Evolutionary conservation across 30 jellyfish, hydroid and myxozoan species (phyloP).

Genomic region (Catostylus mosaicus): DNA sequence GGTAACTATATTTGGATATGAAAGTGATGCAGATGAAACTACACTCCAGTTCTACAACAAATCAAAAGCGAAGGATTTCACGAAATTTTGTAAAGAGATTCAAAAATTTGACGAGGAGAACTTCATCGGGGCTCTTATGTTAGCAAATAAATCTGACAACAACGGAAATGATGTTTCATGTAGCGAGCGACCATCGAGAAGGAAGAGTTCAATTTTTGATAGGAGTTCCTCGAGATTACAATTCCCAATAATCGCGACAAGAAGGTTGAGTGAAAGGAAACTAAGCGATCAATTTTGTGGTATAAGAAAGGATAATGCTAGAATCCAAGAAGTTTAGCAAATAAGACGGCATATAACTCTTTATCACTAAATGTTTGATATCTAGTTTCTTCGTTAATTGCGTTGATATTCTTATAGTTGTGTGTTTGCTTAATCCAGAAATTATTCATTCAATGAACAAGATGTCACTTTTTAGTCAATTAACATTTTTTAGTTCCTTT

Average conservation of each 20-base stretch:
- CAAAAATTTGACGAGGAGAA: conserved; percentile 42
- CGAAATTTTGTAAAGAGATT: conserved; percentile 44
- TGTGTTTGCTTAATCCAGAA: too few species aligned
- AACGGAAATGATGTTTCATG: neutral
- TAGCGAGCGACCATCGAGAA: neutral
- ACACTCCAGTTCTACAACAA: conserved; percentile 21
- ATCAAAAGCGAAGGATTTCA: conserved; percentile 35
- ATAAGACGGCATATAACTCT: too few species aligned
- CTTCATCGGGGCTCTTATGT: neutral
- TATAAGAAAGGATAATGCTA: neutral
- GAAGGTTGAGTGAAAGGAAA: conserved; percentile 8
- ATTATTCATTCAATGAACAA: too few species aligned
- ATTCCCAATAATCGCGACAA: neutral
- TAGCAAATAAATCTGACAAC: conserved; percentile 1
- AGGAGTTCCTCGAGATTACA: conserved; percentile 19
- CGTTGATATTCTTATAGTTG: too few species aligned
- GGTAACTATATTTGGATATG: conserved; percentile 41
- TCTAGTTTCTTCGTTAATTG: too few species aligned
- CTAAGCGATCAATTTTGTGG: conserved; percentile 35
- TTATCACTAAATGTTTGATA: too few species aligned
- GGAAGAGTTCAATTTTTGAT: conserved; percentile 24
- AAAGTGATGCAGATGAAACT: conserved; percentile 40
- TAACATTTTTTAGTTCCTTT: too few species aligned
- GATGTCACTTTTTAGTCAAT: too few species aligned
- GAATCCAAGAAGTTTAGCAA: neutral